Evolutionary conservation across 1,140 invertebrate genomes (phyloP), one percentile per base, ranked within the genome.

Genomic region (Elymnias hypermnestra): DNA sequence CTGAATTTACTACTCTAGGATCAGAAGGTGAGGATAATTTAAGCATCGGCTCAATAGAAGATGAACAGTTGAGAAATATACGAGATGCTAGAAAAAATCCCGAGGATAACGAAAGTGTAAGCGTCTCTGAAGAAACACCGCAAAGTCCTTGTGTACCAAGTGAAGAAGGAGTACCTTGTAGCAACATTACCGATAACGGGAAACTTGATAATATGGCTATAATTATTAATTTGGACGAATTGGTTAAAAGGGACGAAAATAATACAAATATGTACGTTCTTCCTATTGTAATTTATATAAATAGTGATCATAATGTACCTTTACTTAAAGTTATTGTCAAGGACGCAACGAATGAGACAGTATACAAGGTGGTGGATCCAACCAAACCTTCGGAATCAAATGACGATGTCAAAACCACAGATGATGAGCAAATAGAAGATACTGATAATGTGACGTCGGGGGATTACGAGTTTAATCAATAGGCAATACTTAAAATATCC

Each of bases 21-120:
- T 13, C 6, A 12, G 9, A 46, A n/a, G n/a, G n/a, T 12, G 52
- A 53, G 52, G 54, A 38, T 39, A 28, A 21, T 21, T 51, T 58
- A 13, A 36, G 46, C 9, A 35, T 39, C 12, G 21, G 53, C 15
- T 10, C 21, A 5, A 41, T 36, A 38, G 48, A 57, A n/a, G n/a
- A n/a, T 22, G 54, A 56, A 28, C 50, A 36, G 36, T 13, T 19
- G 22, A 50, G 58, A 46, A 22, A 53, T 14, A 28, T 35, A n/a
- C 54, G 58, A 8, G 47, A 40, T 13, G 38, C 40, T 0, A 56
- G 45, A 22, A 47, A 51, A 12, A 37, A 48, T 3, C 17, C 3
- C 21, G 36, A 40, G 2, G 8, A 10, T 8, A 21, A 36, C 4
- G 36, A 36, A 14, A 23, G 19, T 10, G 2, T 41, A n/a, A 15